phyloP scores from a whole-genome alignment of 53 echinoderm and acorn worm species.

The Arbacia lixula region DNA sequence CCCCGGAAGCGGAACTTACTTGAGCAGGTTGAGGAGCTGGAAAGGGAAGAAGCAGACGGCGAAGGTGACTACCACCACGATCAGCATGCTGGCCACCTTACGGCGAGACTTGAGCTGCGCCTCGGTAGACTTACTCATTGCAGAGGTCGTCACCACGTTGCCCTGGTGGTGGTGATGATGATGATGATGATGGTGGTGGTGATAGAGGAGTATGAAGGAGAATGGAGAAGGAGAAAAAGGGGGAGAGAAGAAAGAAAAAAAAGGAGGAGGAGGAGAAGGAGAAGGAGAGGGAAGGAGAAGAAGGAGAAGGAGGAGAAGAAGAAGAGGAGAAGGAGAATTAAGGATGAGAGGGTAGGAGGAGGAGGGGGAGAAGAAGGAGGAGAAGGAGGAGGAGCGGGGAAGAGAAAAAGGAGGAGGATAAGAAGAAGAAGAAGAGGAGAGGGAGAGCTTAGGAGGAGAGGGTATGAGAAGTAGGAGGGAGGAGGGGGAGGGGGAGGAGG shows the following conservation, averaged over 20 bases:
- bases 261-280: no score
- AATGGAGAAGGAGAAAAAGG: no score
- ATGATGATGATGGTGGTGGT: not conserved
- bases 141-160: constrained; percentile 37
- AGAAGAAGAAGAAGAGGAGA: not conserved
- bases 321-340: no score
- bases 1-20: constrained; percentile 66
- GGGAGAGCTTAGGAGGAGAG: no score
- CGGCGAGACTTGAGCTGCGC: constrained; percentile 86
- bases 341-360: not conserved
- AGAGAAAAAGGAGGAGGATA: not conserved
- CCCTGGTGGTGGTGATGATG: not conserved
- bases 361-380: not conserved
- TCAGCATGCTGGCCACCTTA: constrained; percentile 96
- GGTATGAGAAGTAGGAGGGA: not conserved
- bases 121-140: constrained; percentile 66
- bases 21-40: constrained; percentile 80
- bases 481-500: not conserved
- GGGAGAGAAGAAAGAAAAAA: no score
- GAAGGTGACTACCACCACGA: constrained; percentile 88
- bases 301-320: not conserved
- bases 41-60: constrained; percentile 88
- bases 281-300: not conserved
- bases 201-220: no score
- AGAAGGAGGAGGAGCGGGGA: not conserved